These are phyloP conservation scores for Nycticryphes semicollaris DNA, from an alignment of 2,113 vertebrate genomes.

Conservation along the genomic window DNA sequence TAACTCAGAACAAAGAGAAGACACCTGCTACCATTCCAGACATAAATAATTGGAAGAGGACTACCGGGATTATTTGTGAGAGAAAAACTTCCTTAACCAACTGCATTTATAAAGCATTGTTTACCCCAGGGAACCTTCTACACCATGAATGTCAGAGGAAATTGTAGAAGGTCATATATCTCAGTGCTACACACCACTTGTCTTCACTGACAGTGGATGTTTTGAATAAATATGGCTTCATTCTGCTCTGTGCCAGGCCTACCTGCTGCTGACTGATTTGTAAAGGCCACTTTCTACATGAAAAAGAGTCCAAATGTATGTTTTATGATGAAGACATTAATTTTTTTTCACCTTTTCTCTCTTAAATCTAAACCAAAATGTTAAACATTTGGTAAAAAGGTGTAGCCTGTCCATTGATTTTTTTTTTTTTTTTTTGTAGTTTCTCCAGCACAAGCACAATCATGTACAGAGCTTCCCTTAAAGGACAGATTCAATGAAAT, in stretches of 20 bases:
- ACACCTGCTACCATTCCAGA: background rate
- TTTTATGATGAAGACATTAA: background rate
- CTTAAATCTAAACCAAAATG: background rate
- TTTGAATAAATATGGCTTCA: background rate
- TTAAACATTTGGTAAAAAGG: background rate
- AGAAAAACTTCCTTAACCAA: background rate
- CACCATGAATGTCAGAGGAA: background rate
- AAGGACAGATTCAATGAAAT: background rate
- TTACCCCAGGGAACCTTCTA: background rate
- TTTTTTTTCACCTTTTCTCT: background rate
- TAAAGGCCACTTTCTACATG: background rate
- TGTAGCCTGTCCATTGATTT: background rate
- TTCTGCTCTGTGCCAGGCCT: background rate
- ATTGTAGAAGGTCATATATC: conserved; percentile 10
- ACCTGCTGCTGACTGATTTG: background rate
- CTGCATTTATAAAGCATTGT: background rate
- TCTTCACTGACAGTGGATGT: background rate
- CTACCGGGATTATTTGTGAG: background rate
- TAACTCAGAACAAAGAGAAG: background rate
- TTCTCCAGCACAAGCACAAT: background rate
- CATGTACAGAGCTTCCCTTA: background rate
- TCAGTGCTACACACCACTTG: background rate
- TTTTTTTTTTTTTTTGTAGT: background rate
- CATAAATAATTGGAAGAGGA: background rate
- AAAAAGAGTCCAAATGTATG: background rate